Conservation (phyloP, 2,113 vertebrate genomes). For the Gadus chalcogrammus region DNA sequence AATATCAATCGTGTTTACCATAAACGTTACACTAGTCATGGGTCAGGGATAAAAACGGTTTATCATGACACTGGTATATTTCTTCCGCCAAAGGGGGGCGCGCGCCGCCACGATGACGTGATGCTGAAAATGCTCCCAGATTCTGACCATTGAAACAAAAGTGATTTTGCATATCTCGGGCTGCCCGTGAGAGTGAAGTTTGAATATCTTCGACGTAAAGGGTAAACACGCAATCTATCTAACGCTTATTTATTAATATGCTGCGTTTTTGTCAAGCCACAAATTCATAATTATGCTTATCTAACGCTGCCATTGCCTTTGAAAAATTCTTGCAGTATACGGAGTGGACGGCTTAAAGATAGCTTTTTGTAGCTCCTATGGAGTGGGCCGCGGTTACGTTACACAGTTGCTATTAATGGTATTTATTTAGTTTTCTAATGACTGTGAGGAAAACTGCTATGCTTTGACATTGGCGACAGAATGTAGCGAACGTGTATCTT, state of each 20-base stretch:
- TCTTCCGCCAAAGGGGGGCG: too few relatives aligned
- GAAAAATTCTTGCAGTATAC: background rate
- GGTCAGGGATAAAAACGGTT: too few relatives aligned
- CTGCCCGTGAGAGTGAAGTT: slow-evolving; percentile 17
- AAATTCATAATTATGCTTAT: background rate
- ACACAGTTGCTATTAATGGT: background rate
- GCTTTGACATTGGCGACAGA: rapidly evolving
- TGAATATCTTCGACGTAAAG: slow-evolving; percentile 23
- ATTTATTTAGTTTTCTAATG: background rate
- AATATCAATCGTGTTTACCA: too few relatives aligned
- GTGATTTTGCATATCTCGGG: slow-evolving; percentile 30
- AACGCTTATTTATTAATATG: too few relatives aligned
- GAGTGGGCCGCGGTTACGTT: slow-evolving; percentile 27
- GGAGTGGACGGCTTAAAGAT: slow-evolving; percentile 9
- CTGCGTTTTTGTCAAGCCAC: too few relatives aligned
- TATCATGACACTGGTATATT: too few relatives aligned
- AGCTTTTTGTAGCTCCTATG: background rate
- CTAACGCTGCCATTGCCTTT: slow-evolving; percentile 48
- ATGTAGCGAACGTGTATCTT: background rate
- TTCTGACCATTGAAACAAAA: slow-evolving; percentile 61
- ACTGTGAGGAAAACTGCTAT: rapidly evolving
- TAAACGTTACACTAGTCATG: too few relatives aligned
- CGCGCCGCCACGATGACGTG: too few relatives aligned
- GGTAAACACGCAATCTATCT: background rate
- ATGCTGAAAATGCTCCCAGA: slow-evolving; percentile 14